Evolutionary conservation across 2,888 invertebrate genomes (phyloP).

Genomic region (Chirona hameri): DNA sequence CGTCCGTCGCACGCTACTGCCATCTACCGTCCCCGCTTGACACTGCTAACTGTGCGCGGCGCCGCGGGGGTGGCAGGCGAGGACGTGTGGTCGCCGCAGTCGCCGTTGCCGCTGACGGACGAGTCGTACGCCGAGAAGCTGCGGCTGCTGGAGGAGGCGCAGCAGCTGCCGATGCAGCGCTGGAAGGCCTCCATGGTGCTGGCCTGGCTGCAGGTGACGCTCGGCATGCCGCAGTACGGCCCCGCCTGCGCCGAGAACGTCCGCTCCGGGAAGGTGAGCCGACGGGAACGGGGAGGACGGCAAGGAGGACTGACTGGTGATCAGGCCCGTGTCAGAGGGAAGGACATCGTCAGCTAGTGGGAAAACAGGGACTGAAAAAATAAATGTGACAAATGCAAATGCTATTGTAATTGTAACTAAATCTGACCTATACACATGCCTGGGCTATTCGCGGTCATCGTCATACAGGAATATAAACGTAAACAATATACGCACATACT

Average conservation of each 20-base stretch:
- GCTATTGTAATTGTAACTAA: no score
- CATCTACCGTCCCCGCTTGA: background rate
- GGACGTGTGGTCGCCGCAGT: conserved; percentile 52
- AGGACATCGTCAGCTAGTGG: no score
- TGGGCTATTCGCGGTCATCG: no score
- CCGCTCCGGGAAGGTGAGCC: conserved; percentile 82
- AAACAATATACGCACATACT: no score
- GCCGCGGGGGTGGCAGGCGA: background rate
- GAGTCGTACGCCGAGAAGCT: conserved; percentile 75
- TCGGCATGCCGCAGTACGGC: conserved; percentile 92
- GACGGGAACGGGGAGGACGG: no score
- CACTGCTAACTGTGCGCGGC: background rate
- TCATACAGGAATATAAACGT: no score
- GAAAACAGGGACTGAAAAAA: no score
- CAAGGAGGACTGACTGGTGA: no score
- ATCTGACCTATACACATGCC: no score
- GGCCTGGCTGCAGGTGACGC: conserved; percentile 88
- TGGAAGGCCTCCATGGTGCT: conserved; percentile 92
- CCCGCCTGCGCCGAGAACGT: conserved; percentile 86
- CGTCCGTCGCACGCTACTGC: conserved; percentile 1
- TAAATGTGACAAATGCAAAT: no score
- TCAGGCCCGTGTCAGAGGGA: no score
- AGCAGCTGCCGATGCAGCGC: conserved; percentile 74
- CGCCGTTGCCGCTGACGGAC: conserved; percentile 53
- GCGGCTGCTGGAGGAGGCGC: conserved; percentile 67